Evolutionary conservation across 2,888 invertebrate genomes (phyloP).

Genomic region (Rutpela maculata): DNA sequence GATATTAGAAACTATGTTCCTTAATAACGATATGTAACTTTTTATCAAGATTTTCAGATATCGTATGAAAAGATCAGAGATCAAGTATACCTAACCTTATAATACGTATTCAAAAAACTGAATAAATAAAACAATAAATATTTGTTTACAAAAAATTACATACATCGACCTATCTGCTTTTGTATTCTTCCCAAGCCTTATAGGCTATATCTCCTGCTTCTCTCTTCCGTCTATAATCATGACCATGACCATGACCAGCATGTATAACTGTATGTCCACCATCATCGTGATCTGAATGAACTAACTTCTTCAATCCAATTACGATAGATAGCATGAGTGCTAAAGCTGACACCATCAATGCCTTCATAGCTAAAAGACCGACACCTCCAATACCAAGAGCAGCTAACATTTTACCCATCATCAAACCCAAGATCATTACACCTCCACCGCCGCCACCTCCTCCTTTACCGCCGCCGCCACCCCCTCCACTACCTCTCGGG

Average conservation of each 20-base stretch:
- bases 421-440: constrained; percentile 79
- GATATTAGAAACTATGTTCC: background rate
- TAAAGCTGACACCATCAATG: constrained; percentile 78
- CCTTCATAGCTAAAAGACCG: constrained; percentile 86
- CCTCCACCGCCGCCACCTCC: constrained; percentile 76
- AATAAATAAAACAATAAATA: constrained; percentile 50
- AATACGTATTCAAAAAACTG: constrained; percentile 44
- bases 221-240: constrained; percentile 74
- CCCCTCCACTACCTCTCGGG: constrained; percentile 74
- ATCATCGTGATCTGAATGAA: constrained; percentile 76
- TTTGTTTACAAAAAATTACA: background rate
- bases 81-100: constrained; percentile 34
- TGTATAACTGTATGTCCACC: constrained; percentile 75
- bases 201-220: constrained; percentile 71
- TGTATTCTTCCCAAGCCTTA: constrained; percentile 73
- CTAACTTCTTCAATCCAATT: constrained; percentile 83
- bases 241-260: constrained; percentile 75
- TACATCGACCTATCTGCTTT: constrained; percentile 49
- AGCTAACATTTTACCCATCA: constrained; percentile 87
- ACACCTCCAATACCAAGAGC: constrained; percentile 86
- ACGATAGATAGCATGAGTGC: constrained; percentile 86
- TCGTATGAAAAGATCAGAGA: background rate
- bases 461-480: constrained; percentile 73
- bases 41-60: background rate
- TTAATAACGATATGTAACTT: background rate